Conservation (phyloP, 2,113 vertebrate genomes). For the Euleptes europaea region DNA sequence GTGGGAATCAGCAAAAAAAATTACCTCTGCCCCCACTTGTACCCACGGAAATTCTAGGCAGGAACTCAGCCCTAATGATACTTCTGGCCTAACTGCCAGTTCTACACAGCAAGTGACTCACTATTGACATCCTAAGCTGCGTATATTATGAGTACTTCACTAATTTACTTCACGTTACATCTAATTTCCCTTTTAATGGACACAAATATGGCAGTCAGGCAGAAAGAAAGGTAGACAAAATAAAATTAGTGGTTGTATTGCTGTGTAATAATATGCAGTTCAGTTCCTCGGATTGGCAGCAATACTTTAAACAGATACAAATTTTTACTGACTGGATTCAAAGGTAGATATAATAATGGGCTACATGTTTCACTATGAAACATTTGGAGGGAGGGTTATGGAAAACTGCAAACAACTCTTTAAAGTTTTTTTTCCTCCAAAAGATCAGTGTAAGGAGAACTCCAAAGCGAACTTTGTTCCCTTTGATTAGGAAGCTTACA, state of each 20-base stretch:
- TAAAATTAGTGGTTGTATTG: background rate
- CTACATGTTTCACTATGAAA: background rate
- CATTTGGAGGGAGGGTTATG: background rate
- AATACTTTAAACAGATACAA: background rate
- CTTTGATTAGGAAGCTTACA: constrained; percentile 46
- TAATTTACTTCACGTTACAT: background rate
- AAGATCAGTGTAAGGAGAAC: constrained; percentile 14
- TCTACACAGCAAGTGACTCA: background rate
- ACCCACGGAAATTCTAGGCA: too few species aligned
- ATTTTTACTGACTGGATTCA: background rate
- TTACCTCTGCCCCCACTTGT: too few species aligned
- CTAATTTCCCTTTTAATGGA: background rate
- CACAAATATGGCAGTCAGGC: background rate
- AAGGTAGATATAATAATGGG: constrained; percentile 12
- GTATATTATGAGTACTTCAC: background rate
- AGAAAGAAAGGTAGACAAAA: background rate
- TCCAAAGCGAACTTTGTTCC: background rate
- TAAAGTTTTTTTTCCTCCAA: background rate
- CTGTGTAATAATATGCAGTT: background rate
- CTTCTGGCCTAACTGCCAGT: too few species aligned
- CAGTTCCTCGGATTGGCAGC: background rate
- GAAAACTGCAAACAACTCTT: background rate
- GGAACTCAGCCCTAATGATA: too few species aligned
- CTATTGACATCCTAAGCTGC: background rate
- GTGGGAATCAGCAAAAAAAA: too few species aligned